Percentiles rank a stretch among this genome's conserved stretches.
These are phyloP conservation scores for Emydoidea blandingii DNA, from an alignment of 2,797 vertebrate genomes.

Conservation along the genomic window DNA sequence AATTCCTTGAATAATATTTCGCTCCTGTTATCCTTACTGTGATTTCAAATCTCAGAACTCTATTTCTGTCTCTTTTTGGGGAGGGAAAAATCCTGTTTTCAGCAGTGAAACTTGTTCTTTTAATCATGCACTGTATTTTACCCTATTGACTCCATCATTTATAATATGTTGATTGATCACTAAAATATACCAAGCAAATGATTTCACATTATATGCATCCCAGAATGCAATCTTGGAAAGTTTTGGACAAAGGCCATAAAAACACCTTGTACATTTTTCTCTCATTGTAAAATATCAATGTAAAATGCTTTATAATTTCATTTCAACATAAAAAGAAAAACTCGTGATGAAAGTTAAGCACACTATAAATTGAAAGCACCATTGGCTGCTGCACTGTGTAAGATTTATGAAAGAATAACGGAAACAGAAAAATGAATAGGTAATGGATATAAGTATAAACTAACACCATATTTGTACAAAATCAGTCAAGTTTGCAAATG, in stretches of 20 bases:
- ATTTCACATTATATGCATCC: constrained; percentile 36
- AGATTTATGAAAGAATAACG: constrained; percentile 32
- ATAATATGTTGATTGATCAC: constrained; percentile 26
- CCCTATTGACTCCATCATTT: neutral
- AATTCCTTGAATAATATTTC: constrained; percentile 3
- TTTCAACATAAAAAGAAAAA: constrained; percentile 49
- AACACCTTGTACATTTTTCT: constrained; percentile 42
- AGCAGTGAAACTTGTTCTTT: neutral
- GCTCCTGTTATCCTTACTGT: neutral
- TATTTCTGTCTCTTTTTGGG: neutral
- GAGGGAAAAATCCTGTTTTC: neutral
- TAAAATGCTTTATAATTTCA: constrained; percentile 34
- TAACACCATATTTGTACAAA: constrained; percentile 23
- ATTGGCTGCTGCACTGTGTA: constrained; percentile 20
- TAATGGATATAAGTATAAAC: constrained; percentile 4
- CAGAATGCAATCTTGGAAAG: constrained; percentile 39
- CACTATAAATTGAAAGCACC: neutral
- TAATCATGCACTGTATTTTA: neutral
- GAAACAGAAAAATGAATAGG: constrained; percentile 47
- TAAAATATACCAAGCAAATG: neutral
- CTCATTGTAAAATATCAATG: constrained; percentile 38
- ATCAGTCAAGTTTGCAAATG: constrained; percentile 10
- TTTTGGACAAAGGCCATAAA: constrained; percentile 41
- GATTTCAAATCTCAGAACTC: neutral
- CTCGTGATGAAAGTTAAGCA: constrained; percentile 17